A percentile compares a stretch with the other conserved stretches of the same genome.
Conservation (phyloP, 2,113 vertebrate genomes). For the Zingel zingel region DNA sequence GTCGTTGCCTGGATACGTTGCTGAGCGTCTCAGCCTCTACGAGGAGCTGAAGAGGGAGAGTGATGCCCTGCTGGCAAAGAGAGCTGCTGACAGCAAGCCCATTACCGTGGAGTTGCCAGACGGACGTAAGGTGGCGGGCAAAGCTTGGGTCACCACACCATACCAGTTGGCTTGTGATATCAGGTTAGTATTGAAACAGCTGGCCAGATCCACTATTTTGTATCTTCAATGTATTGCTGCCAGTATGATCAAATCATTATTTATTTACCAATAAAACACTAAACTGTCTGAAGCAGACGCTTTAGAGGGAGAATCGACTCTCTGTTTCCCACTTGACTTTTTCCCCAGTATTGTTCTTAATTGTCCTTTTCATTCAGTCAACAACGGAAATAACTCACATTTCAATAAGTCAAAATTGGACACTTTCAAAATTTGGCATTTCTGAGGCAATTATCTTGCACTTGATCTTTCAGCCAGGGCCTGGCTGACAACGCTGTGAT, state of each 20-base stretch:
- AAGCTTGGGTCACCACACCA: constrained; percentile 94
- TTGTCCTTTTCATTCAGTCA: not conserved
- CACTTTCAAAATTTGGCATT: not conserved
- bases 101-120: constrained; percentile 91
- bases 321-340: not conserved
- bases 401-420: no score
- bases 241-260: not conserved
- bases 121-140: constrained; percentile 87
- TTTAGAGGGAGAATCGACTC: not conserved
- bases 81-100: constrained; percentile 84
- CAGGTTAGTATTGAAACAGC: constrained; percentile 82
- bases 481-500: constrained; percentile 94
- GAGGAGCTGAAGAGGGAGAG: constrained; percentile 92
- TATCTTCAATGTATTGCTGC: not conserved
- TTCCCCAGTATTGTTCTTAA: not conserved
- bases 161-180: constrained; percentile 92
- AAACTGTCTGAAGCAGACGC: not conserved
- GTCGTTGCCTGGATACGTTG: constrained; percentile 90
- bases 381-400: not conserved
- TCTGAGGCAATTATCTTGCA: not conserved
- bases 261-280: not conserved
- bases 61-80: constrained; percentile 88
- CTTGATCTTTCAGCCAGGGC: constrained; percentile 87
- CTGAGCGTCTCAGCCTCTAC: constrained; percentile 90
- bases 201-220: not conserved